A percentile compares a stretch with the other conserved stretches of the same genome.
Conservation (phyloP, 2,113 vertebrate genomes). For the Oncorhynchus kisutch region DNA sequence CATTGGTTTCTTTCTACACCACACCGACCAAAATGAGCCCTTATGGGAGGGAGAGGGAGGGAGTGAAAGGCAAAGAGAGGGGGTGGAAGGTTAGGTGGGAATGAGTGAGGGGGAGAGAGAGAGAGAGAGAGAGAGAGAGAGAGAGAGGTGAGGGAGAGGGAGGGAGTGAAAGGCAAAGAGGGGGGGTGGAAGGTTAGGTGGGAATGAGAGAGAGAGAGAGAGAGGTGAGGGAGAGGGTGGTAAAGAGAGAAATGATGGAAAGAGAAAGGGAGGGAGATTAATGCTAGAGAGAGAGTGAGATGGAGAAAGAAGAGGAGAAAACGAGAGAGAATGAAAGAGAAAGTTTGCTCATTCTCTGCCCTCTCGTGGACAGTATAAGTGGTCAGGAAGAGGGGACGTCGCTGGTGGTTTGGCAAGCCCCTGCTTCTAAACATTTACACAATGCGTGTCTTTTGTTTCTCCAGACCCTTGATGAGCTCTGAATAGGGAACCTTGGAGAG, state of each 20-base stretch:
- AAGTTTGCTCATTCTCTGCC: background rate
- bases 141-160: background rate
- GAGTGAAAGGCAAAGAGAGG: slow-evolving; percentile 12
- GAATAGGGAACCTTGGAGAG: slow-evolving; percentile 41
- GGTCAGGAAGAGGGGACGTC: background rate
- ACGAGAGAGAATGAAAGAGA: background rate
- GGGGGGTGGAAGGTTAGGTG: background rate
- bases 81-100: background rate
- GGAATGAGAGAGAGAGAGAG: background rate
- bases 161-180: slow-evolving; percentile 12
- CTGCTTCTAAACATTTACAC: slow-evolving; percentile 6
- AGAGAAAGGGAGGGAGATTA: background rate
- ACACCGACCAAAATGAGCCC: slow-evolving; percentile 27
- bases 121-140: background rate
- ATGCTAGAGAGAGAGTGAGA: background rate
- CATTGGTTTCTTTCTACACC: slow-evolving; percentile 8
- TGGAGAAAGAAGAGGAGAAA: background rate
- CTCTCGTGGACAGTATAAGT: background rate
- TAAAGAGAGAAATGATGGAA: too few species aligned
- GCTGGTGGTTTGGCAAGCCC: background rate
- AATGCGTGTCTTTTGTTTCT: slow-evolving; percentile 6
- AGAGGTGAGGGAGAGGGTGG: background rate
- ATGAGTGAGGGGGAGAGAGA: background rate
- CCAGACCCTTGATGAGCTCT: slow-evolving; percentile 27
- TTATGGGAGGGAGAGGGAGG: slow-evolving; percentile 4